Evolutionary conservation across 2,888 invertebrate species (phyloP), one percentile per base, ranked within the genome.

Genomic region (Pilophorus perplexus): DNA sequence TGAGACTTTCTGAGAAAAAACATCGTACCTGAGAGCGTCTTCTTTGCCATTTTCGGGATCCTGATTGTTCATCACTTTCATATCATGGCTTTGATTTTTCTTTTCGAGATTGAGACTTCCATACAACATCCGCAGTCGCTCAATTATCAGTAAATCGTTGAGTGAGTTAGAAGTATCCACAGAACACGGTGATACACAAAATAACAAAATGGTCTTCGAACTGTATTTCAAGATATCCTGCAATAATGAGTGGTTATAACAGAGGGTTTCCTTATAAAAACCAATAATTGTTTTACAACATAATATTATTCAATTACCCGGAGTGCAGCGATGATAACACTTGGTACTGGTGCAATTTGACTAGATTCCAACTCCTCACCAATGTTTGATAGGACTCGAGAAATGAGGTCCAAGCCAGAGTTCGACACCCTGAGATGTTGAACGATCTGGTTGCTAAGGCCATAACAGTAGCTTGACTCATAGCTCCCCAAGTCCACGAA

Each of bases 161-260:
- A 87, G 76, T 2, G 87, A 87, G 74, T 88, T 87, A 71, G 83
- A 81, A 68, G 84, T 81, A 76, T 87, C 84, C 70, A 83, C 80
- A 68, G 86, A 81, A 69, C 85, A 79, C 12, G 87, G 85, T 40
- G 88, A 87, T n/a, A 87, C 80, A 72, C 88, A 88, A 62, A 87
- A 83, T 66, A 88, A 83, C 1, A 89, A 79, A 77, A 88, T 78
- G 1, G 88, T 88, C 73, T 87, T 86, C 1, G 88, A 87, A 73
- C 87, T 81, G 0, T 88, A 88, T 10, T 88, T 88, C 77, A 88
- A 87, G 1, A 88, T 87, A 74, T 88, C 88, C 76, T 87, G 82
- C 0, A 87, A 54, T n/a, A 33, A 22, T 48, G 6, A 22, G 20
- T 5, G 10, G 22, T 16, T 10, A 44, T 10, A 44, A 44, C 12